Base-by-base conservation (phyloP, 2,888 invertebrate species). In the Caenorhabditis parvicauda region DNA sequence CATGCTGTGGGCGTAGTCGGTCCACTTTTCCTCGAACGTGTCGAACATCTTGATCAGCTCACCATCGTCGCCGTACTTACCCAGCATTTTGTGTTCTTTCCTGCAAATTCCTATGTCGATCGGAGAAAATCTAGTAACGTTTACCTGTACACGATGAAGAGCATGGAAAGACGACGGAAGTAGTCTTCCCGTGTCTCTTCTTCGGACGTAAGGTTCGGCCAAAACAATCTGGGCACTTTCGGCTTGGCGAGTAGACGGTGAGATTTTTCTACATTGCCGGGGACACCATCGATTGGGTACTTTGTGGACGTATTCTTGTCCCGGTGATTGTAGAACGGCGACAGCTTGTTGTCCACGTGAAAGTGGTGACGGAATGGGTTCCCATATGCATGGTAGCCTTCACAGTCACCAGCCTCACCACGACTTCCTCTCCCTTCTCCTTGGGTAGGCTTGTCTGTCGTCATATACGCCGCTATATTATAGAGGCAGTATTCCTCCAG, bases 101-200 rank as follows among this genome's bases (percentile, higher is more conserved):
- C 27, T 14, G 48, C 54, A 54, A n/a, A 32, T 32, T 9, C 35
- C n/a, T 32, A 9, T 32, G 9, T n/a, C n/a, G 35, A 12, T 9
- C 9, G 9, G 35, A n/a, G 35, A 32, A 32, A 32, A 9, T 9
- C 35, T 32, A 12, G 9, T 32, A n/a, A n/a, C n/a, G 9, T n/a
- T 32, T 32, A 9, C n/a, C 35, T 32, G 9, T n/a, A 32, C n/a
- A 44, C 45, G 14, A 49, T 27, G 24, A 49, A 49, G 5, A 50
- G 2, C 1, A 45, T 29, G 12, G 24, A 17, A 9, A 50, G 19
- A 17, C 51, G 25, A 1, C 51, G 6, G 28, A 32, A 51, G 17
- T 28, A 41, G 14, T 56, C 51, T 1, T 51, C 50, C 3, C 21
- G 3, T 22, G n/a, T 22, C 28, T 6, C 24, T 5, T 5, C 9